phyloP scores from a whole-genome alignment of 2,113 vertebrate genomes.

The Lycaon pictus region DNA sequence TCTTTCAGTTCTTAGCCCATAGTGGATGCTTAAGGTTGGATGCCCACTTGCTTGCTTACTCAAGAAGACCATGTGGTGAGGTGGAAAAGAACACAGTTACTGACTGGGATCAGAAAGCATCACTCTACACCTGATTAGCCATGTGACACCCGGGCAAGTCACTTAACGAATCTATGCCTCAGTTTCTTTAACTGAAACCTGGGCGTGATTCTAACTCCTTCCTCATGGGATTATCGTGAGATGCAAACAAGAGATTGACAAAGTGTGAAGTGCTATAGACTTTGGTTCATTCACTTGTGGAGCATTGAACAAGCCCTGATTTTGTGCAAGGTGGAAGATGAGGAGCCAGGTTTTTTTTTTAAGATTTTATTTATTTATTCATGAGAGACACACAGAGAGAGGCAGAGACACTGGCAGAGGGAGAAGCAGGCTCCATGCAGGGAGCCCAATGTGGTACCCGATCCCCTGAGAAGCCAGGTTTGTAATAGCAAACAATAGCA shows the following conservation, averaged over 20 bases:
- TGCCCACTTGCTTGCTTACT: not conserved
- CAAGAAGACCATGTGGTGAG: not conserved
- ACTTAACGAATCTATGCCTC: not conserved
- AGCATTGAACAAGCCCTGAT: not conserved
- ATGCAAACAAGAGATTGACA: not conserved
- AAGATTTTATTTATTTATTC: too few species aligned
- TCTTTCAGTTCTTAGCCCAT: not conserved
- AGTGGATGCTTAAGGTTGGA: not conserved
- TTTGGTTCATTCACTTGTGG: not conserved
- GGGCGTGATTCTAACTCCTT: not conserved
- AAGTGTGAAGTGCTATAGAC: not conserved
- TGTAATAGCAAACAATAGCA: not conserved
- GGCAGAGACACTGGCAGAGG: too few species aligned
- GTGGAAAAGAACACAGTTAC: not conserved
- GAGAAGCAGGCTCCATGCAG: too few species aligned
- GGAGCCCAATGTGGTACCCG: too few species aligned
- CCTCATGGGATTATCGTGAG: not conserved
- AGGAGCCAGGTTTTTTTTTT: not conserved
- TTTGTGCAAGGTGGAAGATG: not conserved
- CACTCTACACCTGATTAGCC: not conserved
- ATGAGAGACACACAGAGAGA: too few species aligned
- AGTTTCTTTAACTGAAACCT: constrained; percentile 18
- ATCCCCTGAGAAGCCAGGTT: not conserved
- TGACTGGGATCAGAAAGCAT: not conserved
- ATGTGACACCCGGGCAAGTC: not conserved